Conservation (phyloP, 2,113 vertebrate genomes). For the Sphyrna mokarran region DNA sequence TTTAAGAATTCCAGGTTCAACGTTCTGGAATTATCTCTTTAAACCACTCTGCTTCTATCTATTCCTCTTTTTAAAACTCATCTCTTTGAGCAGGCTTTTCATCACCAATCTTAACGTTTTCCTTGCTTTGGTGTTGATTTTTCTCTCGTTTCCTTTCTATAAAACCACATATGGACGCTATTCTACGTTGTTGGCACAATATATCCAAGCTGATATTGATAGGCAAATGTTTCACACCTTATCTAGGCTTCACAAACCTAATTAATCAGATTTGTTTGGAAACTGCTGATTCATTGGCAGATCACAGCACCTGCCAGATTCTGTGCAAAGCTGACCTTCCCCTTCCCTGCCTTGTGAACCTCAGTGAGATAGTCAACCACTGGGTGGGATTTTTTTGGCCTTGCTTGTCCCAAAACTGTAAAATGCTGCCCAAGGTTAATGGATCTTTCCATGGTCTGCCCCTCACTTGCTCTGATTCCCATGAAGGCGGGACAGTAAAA, state of each 20-base stretch:
- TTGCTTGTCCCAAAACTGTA: no score
- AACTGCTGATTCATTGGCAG: not conserved
- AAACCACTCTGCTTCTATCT: not conserved
- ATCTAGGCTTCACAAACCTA: not conserved
- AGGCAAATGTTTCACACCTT: not conserved
- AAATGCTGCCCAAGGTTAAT: no score
- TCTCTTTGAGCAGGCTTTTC: not conserved
- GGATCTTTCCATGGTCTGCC: no score
- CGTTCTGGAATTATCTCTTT: not conserved
- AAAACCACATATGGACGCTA: not conserved
- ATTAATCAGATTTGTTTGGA: conserved; percentile 10
- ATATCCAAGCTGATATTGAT: not conserved
- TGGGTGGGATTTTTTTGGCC: no score
- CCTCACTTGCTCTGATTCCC: no score
- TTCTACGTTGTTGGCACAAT: not conserved
- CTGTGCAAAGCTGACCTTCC: not conserved
- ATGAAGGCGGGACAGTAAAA: no score
- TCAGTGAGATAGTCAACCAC: not conserved
- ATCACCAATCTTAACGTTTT: not conserved
- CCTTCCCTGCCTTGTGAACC: not conserved
- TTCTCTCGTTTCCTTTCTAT: not conserved
- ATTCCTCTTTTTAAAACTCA: not conserved
- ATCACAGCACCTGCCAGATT: not conserved
- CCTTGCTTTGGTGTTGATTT: not conserved
- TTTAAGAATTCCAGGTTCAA: not conserved